Conservation (phyloP, 2,113 vertebrate genomes). For the Actinemys pallida region DNA sequence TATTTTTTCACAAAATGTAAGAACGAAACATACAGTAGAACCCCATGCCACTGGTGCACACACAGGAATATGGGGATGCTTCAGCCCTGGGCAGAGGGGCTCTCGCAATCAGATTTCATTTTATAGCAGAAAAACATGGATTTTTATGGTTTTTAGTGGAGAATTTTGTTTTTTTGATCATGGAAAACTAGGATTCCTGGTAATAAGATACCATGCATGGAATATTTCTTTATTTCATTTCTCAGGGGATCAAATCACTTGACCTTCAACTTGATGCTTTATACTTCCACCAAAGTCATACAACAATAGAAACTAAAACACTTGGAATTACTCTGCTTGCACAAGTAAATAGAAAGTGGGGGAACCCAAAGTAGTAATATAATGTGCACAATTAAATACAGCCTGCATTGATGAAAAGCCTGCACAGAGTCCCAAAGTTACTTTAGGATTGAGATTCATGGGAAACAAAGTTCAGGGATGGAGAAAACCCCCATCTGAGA, state of each 20-base stretch:
- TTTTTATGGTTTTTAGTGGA: too few species aligned
- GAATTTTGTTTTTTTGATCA: too few species aligned
- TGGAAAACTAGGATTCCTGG: too few species aligned
- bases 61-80: too few species aligned
- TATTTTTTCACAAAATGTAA: too few species aligned
- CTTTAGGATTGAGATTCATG: background rate
- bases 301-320: background rate
- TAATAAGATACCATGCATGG: background rate
- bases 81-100: too few species aligned
- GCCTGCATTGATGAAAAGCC: background rate
- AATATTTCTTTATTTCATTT: background rate
- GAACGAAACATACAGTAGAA: too few species aligned
- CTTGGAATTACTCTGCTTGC: background rate
- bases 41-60: too few species aligned
- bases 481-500: background rate
- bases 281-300: background rate
- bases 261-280: background rate
- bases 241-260: background rate
- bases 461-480: background rate
- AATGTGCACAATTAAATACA: background rate
- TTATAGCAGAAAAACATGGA: too few species aligned
- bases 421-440: background rate
- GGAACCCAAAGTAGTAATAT: background rate
- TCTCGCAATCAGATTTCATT: too few species aligned
- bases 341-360: background rate